Conservation (phyloP, 2,888 invertebrate genomes). For the Rhamphomyia laevipes region DNA sequence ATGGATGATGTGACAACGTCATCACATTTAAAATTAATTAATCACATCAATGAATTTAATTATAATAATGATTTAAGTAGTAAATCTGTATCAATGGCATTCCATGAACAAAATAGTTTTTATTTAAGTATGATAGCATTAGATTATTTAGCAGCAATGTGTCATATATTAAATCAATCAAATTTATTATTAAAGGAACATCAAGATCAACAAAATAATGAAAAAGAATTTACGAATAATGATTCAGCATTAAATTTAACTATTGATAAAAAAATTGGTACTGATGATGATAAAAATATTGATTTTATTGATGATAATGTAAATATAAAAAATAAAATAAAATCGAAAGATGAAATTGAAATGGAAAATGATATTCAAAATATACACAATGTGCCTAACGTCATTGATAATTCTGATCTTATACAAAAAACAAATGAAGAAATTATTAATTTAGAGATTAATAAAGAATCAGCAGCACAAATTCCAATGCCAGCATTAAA, state of each 20-base stretch:
- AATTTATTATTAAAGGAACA: slow-evolving; percentile 1
- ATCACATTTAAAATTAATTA: no score
- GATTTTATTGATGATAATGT: background rate
- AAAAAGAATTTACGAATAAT: slow-evolving; percentile 4
- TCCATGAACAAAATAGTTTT: slow-evolving; percentile 34
- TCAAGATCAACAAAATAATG: slow-evolving; percentile 4
- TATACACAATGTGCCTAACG: slow-evolving; percentile 14
- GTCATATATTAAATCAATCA: slow-evolving; percentile 47
- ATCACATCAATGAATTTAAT: background rate
- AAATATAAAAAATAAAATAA: background rate
- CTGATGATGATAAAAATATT: background rate
- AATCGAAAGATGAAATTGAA: no score
- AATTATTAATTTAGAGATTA: slow-evolving; percentile 4
- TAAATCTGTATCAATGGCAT: no score
- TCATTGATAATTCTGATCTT: background rate
- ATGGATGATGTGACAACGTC: background rate
- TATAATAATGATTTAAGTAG: background rate
- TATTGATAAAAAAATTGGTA: slow-evolving; percentile 16
- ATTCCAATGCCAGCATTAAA: no score
- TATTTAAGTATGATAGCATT: slow-evolving; percentile 51
- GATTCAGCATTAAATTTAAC: slow-evolving; percentile 24
- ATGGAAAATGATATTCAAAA: slow-evolving; percentile 15
- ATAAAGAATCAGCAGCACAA: slow-evolving; percentile 7
- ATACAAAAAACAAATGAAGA: no score
- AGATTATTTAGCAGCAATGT: slow-evolving; percentile 63